A percentile compares a stretch with the other conserved stretches of the same genome.
phyloP scores from a whole-genome alignment of 2,888 invertebrate species.

The Macrosoma leucophasiata region DNA sequence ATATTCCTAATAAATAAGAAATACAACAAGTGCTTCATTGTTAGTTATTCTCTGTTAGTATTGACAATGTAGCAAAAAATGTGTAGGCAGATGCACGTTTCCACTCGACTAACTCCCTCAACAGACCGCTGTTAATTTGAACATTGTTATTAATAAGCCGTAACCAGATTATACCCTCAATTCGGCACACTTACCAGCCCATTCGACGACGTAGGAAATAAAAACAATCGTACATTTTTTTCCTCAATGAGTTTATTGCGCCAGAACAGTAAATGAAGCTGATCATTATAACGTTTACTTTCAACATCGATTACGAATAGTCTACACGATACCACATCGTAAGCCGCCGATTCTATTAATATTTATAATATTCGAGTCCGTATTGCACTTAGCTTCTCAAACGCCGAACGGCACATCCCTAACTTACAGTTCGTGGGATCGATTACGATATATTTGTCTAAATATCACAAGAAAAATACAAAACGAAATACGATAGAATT shows the following conservation, averaged over 20 bases:
- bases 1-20: too few species aligned
- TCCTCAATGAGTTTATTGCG: constrained; percentile 74
- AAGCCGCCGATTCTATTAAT: constrained; percentile 55
- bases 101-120: constrained; percentile 37
- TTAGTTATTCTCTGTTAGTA: too few species aligned
- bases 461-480: constrained; percentile 76
- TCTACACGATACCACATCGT: constrained; percentile 67
- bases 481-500: constrained; percentile 74
- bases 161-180: constrained; percentile 40
- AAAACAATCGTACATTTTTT: constrained; percentile 62
- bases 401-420: constrained; percentile 63
- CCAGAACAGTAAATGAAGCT: constrained; percentile 75
- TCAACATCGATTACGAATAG: constrained; percentile 74
- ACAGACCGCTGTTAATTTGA: constrained; percentile 29
- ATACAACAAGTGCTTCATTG: too few species aligned
- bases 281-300: constrained; percentile 74
- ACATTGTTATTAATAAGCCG: constrained; percentile 39
- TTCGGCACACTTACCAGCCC: constrained; percentile 42
- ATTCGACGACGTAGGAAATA: constrained; percentile 39
- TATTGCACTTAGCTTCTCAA: constrained; percentile 69
- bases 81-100: constrained; percentile 33
- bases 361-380: constrained; percentile 64
- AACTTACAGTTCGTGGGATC: constrained; percentile 74
- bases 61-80: constrained; percentile 24
- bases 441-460: constrained; percentile 72